Conservation (phyloP, 2,113 vertebrate genomes). For the Thinocorus orbignyianus region DNA sequence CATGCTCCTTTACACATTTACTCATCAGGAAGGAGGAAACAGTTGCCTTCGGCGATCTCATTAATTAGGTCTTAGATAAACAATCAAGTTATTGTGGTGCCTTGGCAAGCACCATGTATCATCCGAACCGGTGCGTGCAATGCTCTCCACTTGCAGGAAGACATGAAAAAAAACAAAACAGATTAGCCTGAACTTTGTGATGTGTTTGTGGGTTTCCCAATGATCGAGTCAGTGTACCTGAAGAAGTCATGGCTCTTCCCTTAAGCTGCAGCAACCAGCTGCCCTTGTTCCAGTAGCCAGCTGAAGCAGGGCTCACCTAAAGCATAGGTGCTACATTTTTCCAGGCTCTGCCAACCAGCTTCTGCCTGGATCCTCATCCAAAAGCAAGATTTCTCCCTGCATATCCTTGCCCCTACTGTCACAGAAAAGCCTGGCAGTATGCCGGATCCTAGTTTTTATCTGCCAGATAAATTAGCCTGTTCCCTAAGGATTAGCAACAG, state of each 20-base stretch:
- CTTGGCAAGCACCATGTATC: rapidly evolving
- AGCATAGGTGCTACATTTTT: rapidly evolving
- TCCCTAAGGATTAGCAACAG: background rate
- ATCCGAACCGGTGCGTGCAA: rapidly evolving
- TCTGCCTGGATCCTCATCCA: background rate
- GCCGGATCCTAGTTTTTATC: background rate
- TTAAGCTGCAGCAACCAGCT: rapidly evolving
- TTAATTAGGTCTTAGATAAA: background rate
- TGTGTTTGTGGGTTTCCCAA: background rate
- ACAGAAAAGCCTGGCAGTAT: background rate
- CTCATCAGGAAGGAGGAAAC: background rate
- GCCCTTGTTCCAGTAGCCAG: background rate
- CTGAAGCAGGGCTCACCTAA: background rate
- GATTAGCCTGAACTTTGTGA: background rate
- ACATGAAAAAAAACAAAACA: background rate
- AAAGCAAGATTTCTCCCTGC: background rate
- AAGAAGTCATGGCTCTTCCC: background rate
- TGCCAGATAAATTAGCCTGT: rapidly evolving
- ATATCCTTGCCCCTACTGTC: background rate
- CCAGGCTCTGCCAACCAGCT: background rate
- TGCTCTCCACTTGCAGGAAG: background rate
- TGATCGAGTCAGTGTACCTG: rapidly evolving
- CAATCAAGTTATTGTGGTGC: background rate
- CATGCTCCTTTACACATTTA: background rate
- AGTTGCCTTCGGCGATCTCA: background rate